phyloP scores from a whole-genome alignment of 1,140 invertebrate genomes.

The Ridgeia piscesae region DNA sequence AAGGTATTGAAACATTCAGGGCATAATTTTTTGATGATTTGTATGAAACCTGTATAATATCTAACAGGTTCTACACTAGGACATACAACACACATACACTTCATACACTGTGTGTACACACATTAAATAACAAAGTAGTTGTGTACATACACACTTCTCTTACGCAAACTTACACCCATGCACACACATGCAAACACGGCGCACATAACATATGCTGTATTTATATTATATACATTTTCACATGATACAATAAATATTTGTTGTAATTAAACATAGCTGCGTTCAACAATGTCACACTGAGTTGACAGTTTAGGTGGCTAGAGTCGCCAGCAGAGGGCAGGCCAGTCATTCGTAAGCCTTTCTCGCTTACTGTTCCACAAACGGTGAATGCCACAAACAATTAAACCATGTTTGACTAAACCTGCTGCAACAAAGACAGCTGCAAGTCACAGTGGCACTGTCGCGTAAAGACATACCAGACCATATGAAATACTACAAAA shows the following conservation, averaged over 20 bases:
- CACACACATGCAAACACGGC: neutral
- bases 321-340: neutral
- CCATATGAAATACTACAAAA: neutral
- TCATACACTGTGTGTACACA: neutral
- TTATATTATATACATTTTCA: constrained; percentile 7
- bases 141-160: neutral
- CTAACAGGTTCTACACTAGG: neutral
- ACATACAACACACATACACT: neutral
- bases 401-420: neutral
- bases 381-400: too few relatives aligned
- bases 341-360: neutral
- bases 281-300: neutral
- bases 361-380: neutral
- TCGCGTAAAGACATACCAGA: neutral
- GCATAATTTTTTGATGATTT: neutral
- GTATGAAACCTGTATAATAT: neutral
- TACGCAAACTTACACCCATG: neutral
- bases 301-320: neutral
- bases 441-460: neutral
- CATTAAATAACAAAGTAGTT: neutral
- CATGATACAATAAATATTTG: neutral
- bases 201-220: neutral
- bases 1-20: neutral
- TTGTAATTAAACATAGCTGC: neutral
- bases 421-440: neutral